Evolutionary conservation across 2,113 vertebrate species (phyloP).

Genomic region (Rhinogobius similis): DNA sequence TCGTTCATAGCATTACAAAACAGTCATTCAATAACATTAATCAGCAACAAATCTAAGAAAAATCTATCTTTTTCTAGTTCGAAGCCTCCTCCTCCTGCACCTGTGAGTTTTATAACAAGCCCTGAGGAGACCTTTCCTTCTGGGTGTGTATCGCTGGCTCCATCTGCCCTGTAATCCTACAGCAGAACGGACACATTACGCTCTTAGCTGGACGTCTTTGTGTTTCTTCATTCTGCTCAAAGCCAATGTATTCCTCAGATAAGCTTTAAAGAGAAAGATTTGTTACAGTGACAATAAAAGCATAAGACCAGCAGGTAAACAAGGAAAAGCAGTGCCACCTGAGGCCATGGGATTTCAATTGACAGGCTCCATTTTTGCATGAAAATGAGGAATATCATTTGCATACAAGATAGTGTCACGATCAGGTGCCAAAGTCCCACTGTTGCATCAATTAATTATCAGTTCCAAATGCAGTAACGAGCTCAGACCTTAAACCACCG

Average conservation of each 20-base stretch:
- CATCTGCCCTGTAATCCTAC: conserved; percentile 31
- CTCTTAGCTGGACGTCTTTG: conserved; percentile 24
- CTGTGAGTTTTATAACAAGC: conserved; percentile 7
- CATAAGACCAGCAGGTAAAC: conserved; percentile 44
- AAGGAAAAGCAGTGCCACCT: conserved; percentile 42
- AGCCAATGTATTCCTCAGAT: conserved; percentile 37
- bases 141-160: conserved; percentile 15
- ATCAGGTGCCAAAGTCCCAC: no score
- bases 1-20: no score
- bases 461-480: not conserved
- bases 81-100: not conserved
- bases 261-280: conserved; percentile 23
- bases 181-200: conserved; percentile 32
- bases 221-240: conserved; percentile 34
- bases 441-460: not conserved
- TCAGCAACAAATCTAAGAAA: no score
- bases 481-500: no score
- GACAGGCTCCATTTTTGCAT: conserved; percentile 29
- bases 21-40: no score
- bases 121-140: conserved; percentile 35
- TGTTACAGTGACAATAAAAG: conserved; percentile 43
- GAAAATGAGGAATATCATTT: conserved; percentile 22
- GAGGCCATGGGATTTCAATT: conserved; percentile 62
- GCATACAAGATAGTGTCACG: not conserved
- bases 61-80: not conserved